A percentile compares a stretch with the other conserved stretches of the same genome.
These are phyloP conservation scores for Pyrochroa serraticornis DNA, from an alignment of 2,888 invertebrate species.

Conservation along the genomic window DNA sequence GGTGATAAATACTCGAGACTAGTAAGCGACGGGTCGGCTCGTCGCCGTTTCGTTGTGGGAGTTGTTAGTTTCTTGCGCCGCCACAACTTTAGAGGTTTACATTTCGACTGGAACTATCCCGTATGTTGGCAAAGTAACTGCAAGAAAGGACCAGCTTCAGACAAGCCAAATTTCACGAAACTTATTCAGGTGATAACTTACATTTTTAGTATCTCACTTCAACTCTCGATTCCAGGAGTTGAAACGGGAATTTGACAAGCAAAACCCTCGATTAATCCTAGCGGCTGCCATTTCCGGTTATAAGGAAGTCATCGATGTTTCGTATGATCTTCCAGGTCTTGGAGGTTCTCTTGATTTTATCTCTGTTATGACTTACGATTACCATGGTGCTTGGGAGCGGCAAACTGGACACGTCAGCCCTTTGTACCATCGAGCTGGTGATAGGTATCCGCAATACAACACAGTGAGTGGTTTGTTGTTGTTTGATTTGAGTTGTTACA, in stretches of 20 bases:
- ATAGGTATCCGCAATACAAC: constrained; percentile 77
- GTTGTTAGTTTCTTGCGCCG: constrained; percentile 73
- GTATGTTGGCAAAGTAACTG: constrained; percentile 93
- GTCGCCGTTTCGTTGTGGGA: constrained; percentile 73
- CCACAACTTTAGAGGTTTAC: constrained; percentile 84
- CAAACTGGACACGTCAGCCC: constrained; percentile 84
- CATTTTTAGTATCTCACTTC: neutral
- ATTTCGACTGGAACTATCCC: constrained; percentile 95
- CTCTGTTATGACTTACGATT: constrained; percentile 87
- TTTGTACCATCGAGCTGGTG: constrained; percentile 68
- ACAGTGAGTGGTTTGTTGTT: too few species aligned
- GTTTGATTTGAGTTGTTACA: constrained; percentile 4
- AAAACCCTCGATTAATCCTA: constrained; percentile 71
- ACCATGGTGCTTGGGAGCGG: constrained; percentile 88
- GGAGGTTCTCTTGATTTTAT: constrained; percentile 77
- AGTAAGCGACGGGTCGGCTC: constrained; percentile 69
- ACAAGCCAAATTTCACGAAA: constrained; percentile 78
- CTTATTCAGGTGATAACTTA: constrained; percentile 67
- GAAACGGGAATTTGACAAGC: constrained; percentile 65
- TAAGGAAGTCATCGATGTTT: constrained; percentile 85
- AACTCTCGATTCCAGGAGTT: constrained; percentile 63
- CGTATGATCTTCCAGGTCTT: constrained; percentile 78
- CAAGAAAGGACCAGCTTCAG: constrained; percentile 77
- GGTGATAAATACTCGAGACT: constrained; percentile 86
- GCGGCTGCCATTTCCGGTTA: constrained; percentile 89